A percentile compares a stretch with the other conserved stretches of the same genome.
phyloP scores from a whole-genome alignment of 2,113 vertebrate genomes.

The Nesogale talazaci region DNA sequence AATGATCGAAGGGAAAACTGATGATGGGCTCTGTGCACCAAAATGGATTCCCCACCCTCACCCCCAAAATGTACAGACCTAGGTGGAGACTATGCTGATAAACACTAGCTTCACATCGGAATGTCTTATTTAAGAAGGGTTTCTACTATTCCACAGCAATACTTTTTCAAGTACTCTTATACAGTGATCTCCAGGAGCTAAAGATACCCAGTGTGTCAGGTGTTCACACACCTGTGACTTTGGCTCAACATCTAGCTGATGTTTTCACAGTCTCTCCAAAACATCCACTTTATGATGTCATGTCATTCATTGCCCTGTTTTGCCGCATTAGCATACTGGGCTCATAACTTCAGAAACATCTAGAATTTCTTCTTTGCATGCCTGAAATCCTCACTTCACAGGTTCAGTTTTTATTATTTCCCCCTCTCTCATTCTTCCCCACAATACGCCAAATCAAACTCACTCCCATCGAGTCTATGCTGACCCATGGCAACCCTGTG shows the following conservation, averaged over 20 bases:
- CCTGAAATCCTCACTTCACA: slow-evolving; percentile 37
- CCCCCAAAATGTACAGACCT: too few species aligned
- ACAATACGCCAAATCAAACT: neutral
- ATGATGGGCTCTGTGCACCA: too few species aligned
- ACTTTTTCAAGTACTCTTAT: neutral
- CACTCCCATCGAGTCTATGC: too few species aligned
- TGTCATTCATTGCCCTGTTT: neutral
- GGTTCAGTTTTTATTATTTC: slow-evolving; percentile 47
- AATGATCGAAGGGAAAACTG: too few species aligned
- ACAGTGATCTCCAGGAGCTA: neutral
- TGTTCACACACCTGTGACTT: slow-evolving; percentile 23
- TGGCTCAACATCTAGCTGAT: slow-evolving; percentile 29
- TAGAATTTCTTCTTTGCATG: slow-evolving; percentile 8
- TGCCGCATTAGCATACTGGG: neutral
- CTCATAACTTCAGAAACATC: neutral
- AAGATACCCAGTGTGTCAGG: slow-evolving; percentile 28
- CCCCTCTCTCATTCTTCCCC: slow-evolving; percentile 32
- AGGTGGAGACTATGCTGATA: too few species aligned
- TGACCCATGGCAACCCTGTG: too few species aligned
- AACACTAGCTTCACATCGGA: too few species aligned
- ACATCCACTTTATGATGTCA: neutral
- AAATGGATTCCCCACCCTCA: too few species aligned
- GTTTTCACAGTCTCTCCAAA: slow-evolving; percentile 55
- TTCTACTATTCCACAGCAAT: too few species aligned
- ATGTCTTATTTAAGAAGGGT: too few species aligned